A percentile compares a stretch with the other conserved stretches of the same genome.
These are phyloP conservation scores for Drosophila baimaii DNA, from an alignment of 1,140 invertebrate species.

Conservation along the genomic window DNA sequence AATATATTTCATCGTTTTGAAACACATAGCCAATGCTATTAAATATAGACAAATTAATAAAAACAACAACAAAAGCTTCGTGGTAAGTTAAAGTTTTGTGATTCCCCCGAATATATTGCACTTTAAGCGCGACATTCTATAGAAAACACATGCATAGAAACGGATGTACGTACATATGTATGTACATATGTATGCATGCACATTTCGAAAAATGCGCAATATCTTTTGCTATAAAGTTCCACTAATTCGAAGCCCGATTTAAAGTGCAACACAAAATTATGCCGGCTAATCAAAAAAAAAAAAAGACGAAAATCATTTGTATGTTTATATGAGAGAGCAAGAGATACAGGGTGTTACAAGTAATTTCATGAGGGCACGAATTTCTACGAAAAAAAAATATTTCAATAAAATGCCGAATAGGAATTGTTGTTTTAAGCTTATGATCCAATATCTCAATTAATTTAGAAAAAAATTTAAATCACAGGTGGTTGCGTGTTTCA, in stretches of 20 bases:
- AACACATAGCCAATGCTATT: too few species aligned
- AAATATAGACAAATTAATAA: background rate
- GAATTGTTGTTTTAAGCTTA: background rate
- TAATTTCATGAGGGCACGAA: background rate
- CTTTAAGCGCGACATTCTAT: background rate
- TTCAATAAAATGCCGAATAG: background rate
- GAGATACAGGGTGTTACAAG: slow-evolving; percentile 10
- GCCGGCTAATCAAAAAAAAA: slow-evolving; percentile 5
- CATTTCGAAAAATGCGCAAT: too few species aligned
- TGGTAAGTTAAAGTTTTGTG: slow-evolving; percentile 2
- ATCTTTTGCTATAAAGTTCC: background rate
- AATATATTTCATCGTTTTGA: background rate
- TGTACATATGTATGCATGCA: slow-evolving; percentile 4
- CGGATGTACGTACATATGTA: background rate
- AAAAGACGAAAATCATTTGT: slow-evolving; percentile 1
- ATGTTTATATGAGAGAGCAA: slow-evolving; percentile 6
- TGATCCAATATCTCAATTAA: background rate
- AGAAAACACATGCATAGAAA: background rate
- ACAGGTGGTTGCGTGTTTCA: slow-evolving; percentile 47
- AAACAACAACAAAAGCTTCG: background rate
- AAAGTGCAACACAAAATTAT: slow-evolving; percentile 1
- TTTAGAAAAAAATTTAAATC: slow-evolving; percentile 1
- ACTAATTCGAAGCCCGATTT: background rate
- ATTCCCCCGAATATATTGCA: background rate
- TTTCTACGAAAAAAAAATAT: background rate